phyloP scores from a whole-genome alignment of 2,888 invertebrate genomes.

The Lagria hirta region DNA sequence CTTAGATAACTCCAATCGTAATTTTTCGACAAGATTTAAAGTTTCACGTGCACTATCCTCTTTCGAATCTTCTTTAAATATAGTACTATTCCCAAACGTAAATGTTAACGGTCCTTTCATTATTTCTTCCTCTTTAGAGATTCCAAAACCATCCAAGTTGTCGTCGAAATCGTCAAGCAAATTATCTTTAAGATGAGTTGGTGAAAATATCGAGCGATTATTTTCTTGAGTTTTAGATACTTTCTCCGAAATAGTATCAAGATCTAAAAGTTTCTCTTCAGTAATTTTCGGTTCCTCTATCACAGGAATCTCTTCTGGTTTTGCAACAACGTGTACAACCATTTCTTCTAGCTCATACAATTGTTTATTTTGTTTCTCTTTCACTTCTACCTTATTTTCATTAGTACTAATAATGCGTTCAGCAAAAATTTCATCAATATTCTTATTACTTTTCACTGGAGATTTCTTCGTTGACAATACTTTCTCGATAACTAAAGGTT shows the following conservation, averaged over 20 bases:
- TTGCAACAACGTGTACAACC: background rate
- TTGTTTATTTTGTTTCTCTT: slow-evolving; percentile 5
- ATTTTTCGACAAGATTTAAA: slow-evolving; percentile 78
- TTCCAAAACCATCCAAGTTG: slow-evolving; percentile 64
- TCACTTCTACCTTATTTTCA: slow-evolving; percentile 38
- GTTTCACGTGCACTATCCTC: slow-evolving; percentile 84
- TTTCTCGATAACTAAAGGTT: slow-evolving; percentile 19
- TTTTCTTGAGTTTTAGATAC: slow-evolving; percentile 36
- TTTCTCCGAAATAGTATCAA: slow-evolving; percentile 14
- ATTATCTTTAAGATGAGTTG: slow-evolving; percentile 61
- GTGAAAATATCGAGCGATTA: slow-evolving; percentile 71
- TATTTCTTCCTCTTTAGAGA: slow-evolving; percentile 61
- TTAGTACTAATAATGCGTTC: slow-evolving; percentile 36
- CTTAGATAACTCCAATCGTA: slow-evolving; percentile 72
- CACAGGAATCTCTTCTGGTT: slow-evolving; percentile 7
- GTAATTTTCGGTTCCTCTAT: slow-evolving; percentile 1
- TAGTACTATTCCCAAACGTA: slow-evolving; percentile 64
- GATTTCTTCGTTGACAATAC: slow-evolving; percentile 23
- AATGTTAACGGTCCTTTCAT: slow-evolving; percentile 63
- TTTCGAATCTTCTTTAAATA: slow-evolving; percentile 76
- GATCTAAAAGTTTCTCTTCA: slow-evolving; percentile 2
- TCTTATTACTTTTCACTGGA: slow-evolving; percentile 34
- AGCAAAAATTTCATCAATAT: slow-evolving; percentile 39
- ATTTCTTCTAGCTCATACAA: background rate
- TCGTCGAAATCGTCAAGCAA: slow-evolving; percentile 63